Percentiles rank a stretch among this genome's conserved stretches.
Evolutionary conservation across 2,113 vertebrate genomes (phyloP).

Genomic region (Trematomus loennbergii): DNA sequence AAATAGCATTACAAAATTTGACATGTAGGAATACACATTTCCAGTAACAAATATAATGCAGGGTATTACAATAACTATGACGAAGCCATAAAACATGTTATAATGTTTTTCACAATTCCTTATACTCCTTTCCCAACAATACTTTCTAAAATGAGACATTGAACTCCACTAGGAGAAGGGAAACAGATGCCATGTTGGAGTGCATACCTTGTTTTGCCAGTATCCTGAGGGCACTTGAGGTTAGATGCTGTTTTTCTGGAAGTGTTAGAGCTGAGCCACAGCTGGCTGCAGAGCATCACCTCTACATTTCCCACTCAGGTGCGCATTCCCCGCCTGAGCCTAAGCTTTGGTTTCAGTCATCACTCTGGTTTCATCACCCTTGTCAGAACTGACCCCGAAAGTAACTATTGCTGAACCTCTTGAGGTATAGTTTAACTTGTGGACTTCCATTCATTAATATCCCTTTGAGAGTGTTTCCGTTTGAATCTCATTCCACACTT

Average conservation of each 20-base stretch:
- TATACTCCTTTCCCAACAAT: too few species aligned
- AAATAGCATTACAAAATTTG: too few species aligned
- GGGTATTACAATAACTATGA: background rate
- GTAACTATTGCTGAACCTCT: background rate
- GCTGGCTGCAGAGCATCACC: conserved; percentile 2
- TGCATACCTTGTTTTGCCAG: background rate
- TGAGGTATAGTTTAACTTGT: background rate
- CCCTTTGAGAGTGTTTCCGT: conserved; percentile 8
- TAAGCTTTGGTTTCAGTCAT: background rate
- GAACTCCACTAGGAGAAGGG: background rate
- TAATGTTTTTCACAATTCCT: background rate
- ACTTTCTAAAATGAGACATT: background rate
- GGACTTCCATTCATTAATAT: background rate
- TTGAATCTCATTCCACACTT: conserved; percentile 19
- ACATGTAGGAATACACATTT: too few species aligned
- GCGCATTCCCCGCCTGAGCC: conserved; percentile 27
- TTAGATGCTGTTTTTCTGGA: conserved; percentile 4
- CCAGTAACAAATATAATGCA: too few species aligned
- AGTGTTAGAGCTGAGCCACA: background rate
- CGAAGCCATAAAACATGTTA: background rate
- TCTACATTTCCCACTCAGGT: conserved; percentile 41
- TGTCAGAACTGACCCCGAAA: background rate
- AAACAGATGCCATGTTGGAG: background rate
- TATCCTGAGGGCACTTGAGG: conserved; percentile 1
- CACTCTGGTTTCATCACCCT: background rate